Evolutionary conservation across 2,113 vertebrate species (phyloP).

Genomic region (Sarotherodon lohbergeri): DNA sequence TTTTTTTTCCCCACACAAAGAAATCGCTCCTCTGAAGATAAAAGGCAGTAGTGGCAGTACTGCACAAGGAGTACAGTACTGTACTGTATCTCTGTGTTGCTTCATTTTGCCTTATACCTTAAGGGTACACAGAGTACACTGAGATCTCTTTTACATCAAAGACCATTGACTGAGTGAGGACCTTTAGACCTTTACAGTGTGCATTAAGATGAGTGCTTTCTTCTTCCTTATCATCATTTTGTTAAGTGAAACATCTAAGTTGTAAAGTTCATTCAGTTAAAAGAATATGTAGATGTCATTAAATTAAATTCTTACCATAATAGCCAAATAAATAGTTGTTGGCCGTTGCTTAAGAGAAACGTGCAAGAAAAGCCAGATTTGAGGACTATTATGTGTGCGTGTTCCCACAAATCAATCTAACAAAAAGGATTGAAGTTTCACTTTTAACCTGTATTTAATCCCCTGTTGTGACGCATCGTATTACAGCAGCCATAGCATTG

Average conservation of each 20-base stretch:
- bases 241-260: background rate
- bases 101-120: background rate
- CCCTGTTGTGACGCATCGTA: background rate
- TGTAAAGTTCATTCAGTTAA: background rate
- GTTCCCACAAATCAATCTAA: background rate
- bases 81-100: background rate
- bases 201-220: background rate
- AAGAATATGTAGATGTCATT: background rate
- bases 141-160: background rate
- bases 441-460: background rate
- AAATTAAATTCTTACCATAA: background rate
- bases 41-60: background rate
- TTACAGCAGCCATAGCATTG: background rate
- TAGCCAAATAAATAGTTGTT: background rate
- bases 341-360: background rate
- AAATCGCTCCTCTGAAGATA: slow-evolving; percentile 19
- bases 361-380: background rate
- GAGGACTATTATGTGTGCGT: background rate
- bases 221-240: background rate
- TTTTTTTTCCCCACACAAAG: background rate
- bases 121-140: background rate
- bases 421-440: background rate
- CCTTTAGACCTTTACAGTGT: background rate
- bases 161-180: background rate
- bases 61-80: background rate